Evolutionary conservation across 1,140 invertebrate species (phyloP).

Genomic region (Drosophila setifemur): DNA sequence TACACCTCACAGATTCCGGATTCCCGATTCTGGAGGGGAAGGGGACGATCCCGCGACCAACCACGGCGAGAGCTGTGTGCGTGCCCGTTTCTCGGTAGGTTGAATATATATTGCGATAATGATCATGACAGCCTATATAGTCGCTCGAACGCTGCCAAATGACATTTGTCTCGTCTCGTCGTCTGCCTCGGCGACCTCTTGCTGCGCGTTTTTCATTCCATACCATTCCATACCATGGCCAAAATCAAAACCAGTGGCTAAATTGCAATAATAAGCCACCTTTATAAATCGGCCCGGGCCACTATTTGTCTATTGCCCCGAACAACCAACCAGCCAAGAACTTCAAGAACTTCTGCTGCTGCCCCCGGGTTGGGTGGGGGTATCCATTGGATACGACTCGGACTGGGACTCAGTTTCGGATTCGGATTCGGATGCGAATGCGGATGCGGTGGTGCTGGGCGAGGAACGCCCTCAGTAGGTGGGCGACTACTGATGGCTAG

Average conservation of each 20-base stretch:
- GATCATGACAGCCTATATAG: conserved; percentile 82
- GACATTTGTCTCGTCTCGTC: conserved; percentile 71
- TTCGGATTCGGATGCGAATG: background rate
- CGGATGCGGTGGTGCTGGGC: conserved; percentile 23
- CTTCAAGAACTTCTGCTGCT: background rate
- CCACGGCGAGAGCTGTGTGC: conserved; percentile 21
- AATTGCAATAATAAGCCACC: conserved; percentile 82
- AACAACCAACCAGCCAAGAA: background rate
- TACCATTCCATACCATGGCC: conserved; percentile 35
- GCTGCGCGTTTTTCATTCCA: conserved; percentile 62
- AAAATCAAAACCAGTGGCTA: conserved; percentile 82
- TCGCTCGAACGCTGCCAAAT: conserved; percentile 80
- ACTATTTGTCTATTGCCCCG: conserved; percentile 72
- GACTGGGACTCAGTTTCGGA: background rate
- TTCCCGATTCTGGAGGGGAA: background rate
- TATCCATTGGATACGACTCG: background rate
- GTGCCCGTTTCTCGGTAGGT: conserved; percentile 53
- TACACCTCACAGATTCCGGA: background rate
- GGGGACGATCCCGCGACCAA: conserved; percentile 56
- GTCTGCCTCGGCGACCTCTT: too few relatives aligned
- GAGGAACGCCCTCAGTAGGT: conserved; percentile 75
- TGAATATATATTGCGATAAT: conserved; percentile 80
- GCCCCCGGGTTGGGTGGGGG: conserved; percentile 6
- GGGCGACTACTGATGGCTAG: conserved; percentile 68
- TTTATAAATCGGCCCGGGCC: conserved; percentile 70